Evolutionary conservation across 1,140 invertebrate species (phyloP).

Genomic region (Neomicropteryx cornuta): DNA sequence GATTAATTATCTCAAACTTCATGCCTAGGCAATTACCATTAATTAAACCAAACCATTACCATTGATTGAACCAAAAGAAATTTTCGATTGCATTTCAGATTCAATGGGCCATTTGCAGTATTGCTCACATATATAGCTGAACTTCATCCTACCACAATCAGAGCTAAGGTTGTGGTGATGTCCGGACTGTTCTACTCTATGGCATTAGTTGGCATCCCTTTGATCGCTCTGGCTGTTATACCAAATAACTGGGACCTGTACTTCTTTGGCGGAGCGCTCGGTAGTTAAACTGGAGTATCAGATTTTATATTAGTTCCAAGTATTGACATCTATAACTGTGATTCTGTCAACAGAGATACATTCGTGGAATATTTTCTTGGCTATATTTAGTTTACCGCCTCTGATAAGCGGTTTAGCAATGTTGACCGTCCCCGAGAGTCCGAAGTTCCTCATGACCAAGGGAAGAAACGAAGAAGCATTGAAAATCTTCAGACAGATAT

Average conservation of each 20-base stretch:
- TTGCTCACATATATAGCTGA: slow-evolving; percentile 60
- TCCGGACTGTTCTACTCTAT: slow-evolving; percentile 49
- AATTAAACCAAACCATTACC: no score
- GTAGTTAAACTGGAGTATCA: no score
- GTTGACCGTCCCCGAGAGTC: slow-evolving; percentile 60
- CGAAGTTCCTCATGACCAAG: slow-evolving; percentile 56
- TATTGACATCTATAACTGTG: slow-evolving; percentile 36
- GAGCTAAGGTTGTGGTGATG: slow-evolving; percentile 49
- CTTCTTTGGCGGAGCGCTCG: slow-evolving; percentile 24
- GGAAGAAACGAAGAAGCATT: slow-evolving; percentile 46
- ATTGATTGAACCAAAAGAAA: no score
- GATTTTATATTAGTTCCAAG: no score
- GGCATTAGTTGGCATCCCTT: slow-evolving; percentile 41
- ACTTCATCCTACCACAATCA: slow-evolving; percentile 48
- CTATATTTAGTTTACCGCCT: slow-evolving; percentile 50
- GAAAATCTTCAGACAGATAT: slow-evolving; percentile 42
- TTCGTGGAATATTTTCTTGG: slow-evolving; percentile 69
- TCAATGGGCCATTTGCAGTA: slow-evolving; percentile 61
- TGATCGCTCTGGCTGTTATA: slow-evolving; percentile 42
- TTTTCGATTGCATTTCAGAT: no score
- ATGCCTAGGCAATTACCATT: no score
- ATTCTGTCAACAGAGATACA: slow-evolving; percentile 45
- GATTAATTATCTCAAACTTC: no score
- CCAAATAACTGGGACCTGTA: slow-evolving; percentile 30
- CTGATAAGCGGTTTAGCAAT: slow-evolving; percentile 49